phyloP scores from a whole-genome alignment of 2,888 invertebrate species.

The Andrena fulva region DNA sequence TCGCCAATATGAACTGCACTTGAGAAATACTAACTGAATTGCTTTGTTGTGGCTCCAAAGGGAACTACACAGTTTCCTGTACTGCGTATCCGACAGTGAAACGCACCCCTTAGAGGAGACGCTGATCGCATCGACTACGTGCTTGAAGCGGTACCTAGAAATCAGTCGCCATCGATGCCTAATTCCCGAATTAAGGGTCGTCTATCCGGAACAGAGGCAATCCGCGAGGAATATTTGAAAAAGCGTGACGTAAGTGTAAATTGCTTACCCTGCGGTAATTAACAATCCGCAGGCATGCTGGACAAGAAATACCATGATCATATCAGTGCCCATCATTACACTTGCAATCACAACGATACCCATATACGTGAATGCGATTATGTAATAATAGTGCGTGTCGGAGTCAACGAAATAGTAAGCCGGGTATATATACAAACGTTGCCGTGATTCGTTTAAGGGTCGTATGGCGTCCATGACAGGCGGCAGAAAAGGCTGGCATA shows the following conservation, averaged over 20 bases:
- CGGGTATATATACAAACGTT: too few species aligned
- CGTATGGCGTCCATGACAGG: too few species aligned
- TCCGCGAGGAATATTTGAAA: background rate
- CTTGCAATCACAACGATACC: background rate
- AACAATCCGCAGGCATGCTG: background rate
- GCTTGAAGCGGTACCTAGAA: conserved; percentile 19
- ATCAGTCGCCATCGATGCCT: too few species aligned
- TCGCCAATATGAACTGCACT: too few species aligned
- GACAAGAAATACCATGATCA: background rate
- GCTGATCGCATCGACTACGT: background rate
- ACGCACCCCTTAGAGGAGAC: too few species aligned
- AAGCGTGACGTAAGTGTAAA: too few species aligned
- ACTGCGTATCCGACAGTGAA: background rate
- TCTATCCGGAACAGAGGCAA: too few species aligned
- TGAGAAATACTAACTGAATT: background rate
- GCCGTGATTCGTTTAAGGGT: too few species aligned
- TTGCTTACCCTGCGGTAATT: background rate
- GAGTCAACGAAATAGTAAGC: background rate
- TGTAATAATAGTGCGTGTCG: background rate
- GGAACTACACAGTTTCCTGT: background rate
- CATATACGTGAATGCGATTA: background rate
- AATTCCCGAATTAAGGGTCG: too few species aligned
- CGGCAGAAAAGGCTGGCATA: too few species aligned
- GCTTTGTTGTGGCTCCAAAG: background rate
- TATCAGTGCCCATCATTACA: background rate